Conservation (phyloP, 2,797 vertebrate species). For the Urocyon cinereoargenteus region DNA sequence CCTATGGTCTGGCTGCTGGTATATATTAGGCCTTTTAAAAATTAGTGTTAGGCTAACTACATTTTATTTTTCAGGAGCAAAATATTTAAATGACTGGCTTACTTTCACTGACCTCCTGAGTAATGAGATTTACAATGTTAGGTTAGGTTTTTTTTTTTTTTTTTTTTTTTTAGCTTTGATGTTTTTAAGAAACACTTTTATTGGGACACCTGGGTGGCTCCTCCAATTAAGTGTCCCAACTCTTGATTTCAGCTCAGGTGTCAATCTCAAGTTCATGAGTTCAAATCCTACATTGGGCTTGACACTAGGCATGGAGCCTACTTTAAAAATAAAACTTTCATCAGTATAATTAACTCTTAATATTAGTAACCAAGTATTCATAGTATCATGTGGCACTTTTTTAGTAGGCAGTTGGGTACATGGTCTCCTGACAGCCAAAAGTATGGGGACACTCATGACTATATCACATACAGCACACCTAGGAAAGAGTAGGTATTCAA, state of each 20-base stretch:
- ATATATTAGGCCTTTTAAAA: conserved; percentile 26
- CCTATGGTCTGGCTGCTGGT: not conserved
- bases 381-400: not conserved
- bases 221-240: not conserved
- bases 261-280: not conserved
- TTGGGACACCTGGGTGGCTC: not conserved
- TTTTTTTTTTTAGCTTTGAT: not conserved
- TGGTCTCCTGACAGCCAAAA: not conserved
- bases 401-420: not conserved
- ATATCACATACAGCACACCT: not conserved
- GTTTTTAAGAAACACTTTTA: conserved; percentile 15
- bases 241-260: not conserved
- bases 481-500: not conserved
- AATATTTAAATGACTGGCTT: conserved; percentile 46
- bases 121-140: conserved; percentile 30
- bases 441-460: not conserved
- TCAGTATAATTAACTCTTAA: not conserved
- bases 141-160: not conserved
- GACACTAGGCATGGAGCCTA: too few relatives aligned
- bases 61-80: conserved; percentile 67
- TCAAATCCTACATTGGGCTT: not conserved
- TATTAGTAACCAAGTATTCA: conserved; percentile 2
- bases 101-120: conserved; percentile 30
- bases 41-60: not conserved
- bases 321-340: too few relatives aligned